Evolutionary conservation across 1,140 invertebrate species (phyloP).

Genomic region (Rhysida immarginata): DNA sequence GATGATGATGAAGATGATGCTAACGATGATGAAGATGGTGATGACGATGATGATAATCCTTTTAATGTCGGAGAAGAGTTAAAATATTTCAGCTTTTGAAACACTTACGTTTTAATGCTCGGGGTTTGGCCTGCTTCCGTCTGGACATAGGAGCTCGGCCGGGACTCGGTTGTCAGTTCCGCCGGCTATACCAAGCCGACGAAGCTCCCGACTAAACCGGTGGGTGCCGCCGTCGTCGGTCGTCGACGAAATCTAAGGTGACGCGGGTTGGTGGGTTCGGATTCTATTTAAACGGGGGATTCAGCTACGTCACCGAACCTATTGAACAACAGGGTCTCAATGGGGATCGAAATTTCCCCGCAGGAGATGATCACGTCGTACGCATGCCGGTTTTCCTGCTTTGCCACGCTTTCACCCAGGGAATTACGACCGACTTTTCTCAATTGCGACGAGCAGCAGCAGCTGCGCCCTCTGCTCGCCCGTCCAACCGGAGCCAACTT

Average conservation of each 20-base stretch:
- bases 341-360: not conserved
- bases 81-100: too few species aligned
- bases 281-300: conserved; percentile 9
- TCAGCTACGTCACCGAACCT: conserved; percentile 6
- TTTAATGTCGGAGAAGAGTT: too few species aligned
- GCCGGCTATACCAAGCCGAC: not conserved
- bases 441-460: not conserved
- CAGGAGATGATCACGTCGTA: conserved; percentile 9
- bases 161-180: not conserved
- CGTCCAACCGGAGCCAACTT: not conserved
- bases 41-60: too few species aligned
- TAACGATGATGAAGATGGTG: too few species aligned
- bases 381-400: conserved; percentile 6
- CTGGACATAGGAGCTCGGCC: conserved; percentile 27
- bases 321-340: conserved; percentile 6
- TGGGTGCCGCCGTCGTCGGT: too few species aligned
- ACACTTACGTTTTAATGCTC: conserved; percentile 35
- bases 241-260: too few species aligned
- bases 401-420: too few species aligned
- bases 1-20: too few species aligned
- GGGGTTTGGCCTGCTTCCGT: conserved; percentile 36
- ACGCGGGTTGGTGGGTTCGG: not conserved
- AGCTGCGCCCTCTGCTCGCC: conserved; percentile 8
- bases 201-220: too few species aligned
- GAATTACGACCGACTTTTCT: conserved; percentile 9